Evolutionary conservation across 2,888 invertebrate genomes (phyloP).

Genomic region (Cabera pusaria): DNA sequence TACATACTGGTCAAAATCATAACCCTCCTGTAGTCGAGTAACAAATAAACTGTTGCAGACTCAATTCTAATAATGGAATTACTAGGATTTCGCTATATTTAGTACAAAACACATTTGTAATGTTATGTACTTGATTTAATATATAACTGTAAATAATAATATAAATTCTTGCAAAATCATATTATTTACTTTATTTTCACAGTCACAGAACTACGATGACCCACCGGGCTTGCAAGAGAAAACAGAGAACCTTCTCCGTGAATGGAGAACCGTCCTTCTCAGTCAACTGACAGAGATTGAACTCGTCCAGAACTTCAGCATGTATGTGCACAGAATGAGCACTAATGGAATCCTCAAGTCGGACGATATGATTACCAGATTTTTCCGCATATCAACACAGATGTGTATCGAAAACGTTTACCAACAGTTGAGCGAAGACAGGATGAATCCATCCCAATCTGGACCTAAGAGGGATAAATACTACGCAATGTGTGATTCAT

Average conservation of each 20-base stretch:
- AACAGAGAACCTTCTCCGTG: conserved; percentile 95
- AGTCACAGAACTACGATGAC: conserved; percentile 92
- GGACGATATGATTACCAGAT: conserved; percentile 97
- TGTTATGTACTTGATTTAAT: no score
- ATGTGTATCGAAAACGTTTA: conserved; percentile 98
- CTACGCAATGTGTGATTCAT: conserved; percentile 97
- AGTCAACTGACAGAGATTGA: conserved; percentile 91
- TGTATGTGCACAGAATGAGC: conserved; percentile 98
- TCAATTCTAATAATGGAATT: no score
- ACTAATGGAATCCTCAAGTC: conserved; percentile 95
- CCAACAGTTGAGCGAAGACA: conserved; percentile 89
- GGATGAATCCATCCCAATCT: conserved; percentile 84
- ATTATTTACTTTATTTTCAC: conserved; percentile 13
- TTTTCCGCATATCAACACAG: conserved; percentile 98
- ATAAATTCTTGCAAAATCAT: background rate
- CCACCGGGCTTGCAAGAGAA: conserved; percentile 97
- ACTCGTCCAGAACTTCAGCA: conserved; percentile 94
- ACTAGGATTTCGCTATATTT: no score
- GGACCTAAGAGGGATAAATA: conserved; percentile 91
- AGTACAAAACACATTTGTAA: no score
- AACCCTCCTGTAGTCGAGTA: no score
- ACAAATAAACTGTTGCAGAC: no score
- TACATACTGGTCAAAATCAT: no score
- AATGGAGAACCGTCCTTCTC: conserved; percentile 97
- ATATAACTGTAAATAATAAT: no score